Percentiles rank a stretch among this genome's conserved stretches.
Evolutionary conservation across 2,797 vertebrate genomes (phyloP).

Genomic region (Eidolon dupreanum): DNA sequence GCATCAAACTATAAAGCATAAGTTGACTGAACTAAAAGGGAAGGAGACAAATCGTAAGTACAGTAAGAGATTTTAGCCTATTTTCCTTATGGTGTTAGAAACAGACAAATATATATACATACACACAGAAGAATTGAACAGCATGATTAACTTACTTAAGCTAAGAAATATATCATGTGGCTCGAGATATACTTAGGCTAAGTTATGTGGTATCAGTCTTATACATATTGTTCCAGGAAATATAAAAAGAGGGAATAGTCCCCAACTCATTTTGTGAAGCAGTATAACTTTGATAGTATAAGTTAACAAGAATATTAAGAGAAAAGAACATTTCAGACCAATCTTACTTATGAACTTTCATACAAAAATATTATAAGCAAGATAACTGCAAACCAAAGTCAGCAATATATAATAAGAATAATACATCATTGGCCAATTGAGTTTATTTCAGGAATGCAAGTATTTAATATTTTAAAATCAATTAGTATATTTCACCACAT

Average conservation of each 20-base stretch:
- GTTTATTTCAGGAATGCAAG: neutral
- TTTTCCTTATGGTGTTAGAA: neutral
- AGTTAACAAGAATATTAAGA: neutral
- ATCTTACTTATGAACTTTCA: neutral
- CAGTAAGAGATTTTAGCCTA: neutral
- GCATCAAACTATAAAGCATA: neutral
- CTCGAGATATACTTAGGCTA: neutral
- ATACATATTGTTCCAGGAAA: neutral
- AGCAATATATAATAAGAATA: neutral
- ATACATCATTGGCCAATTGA: neutral
- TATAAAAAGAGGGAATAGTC: neutral
- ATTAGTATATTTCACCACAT: neutral
- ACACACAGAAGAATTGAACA: neutral
- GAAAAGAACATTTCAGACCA: neutral
- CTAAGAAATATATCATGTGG: neutral
- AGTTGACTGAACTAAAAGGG: neutral
- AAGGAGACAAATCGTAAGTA: neutral
- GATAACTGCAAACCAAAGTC: neutral
- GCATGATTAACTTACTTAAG: neutral
- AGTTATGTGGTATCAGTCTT: neutral
- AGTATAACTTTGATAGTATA: neutral
- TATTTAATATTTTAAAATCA: neutral
- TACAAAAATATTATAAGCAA: neutral
- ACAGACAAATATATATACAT: neutral
- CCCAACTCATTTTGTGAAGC: neutral